A percentile compares a stretch with the other conserved stretches of the same genome.
Evolutionary conservation across 2,113 vertebrate genomes (phyloP).

Genomic region (Motacilla alba): DNA sequence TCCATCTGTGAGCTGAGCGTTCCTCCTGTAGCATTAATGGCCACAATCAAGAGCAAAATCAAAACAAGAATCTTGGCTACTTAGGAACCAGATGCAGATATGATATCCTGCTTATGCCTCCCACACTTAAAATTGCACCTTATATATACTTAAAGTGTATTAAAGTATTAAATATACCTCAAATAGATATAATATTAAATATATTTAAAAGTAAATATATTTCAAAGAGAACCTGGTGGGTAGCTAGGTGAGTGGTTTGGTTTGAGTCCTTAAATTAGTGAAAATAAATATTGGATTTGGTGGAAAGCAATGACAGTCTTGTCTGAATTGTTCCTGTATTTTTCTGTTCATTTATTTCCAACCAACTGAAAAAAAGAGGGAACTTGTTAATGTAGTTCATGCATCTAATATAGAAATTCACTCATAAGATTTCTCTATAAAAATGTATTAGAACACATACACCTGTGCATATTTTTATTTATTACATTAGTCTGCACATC

Average conservation of each 20-base stretch:
- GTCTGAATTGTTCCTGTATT: not conserved
- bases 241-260: slow-evolving; percentile 4
- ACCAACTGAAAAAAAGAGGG: not conserved
- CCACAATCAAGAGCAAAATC: not conserved
- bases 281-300: slow-evolving; percentile 14
- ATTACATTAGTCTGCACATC: not conserved
- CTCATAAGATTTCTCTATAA: not conserved
- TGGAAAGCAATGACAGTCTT: not conserved
- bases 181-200: not conserved
- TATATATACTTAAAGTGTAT: not conserved
- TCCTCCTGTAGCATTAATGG: not conserved
- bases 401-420: not conserved
- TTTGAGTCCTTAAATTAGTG: slow-evolving; percentile 13
- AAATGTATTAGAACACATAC: not conserved
- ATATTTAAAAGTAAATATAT: not conserved
- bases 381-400: not conserved
- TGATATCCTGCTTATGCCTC: not conserved
- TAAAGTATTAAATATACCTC: not conserved
- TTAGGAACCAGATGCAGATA: not conserved
- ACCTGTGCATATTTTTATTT: not conserved
- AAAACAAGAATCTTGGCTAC: not conserved
- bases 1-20: not conserved
- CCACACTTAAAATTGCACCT: not conserved
- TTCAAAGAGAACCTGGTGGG: slow-evolving; percentile 19
- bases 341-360: not conserved